These are phyloP conservation scores for Eudasyphora cyanicolor DNA, from an alignment of 2,888 invertebrate genomes.

Conservation along the genomic window DNA sequence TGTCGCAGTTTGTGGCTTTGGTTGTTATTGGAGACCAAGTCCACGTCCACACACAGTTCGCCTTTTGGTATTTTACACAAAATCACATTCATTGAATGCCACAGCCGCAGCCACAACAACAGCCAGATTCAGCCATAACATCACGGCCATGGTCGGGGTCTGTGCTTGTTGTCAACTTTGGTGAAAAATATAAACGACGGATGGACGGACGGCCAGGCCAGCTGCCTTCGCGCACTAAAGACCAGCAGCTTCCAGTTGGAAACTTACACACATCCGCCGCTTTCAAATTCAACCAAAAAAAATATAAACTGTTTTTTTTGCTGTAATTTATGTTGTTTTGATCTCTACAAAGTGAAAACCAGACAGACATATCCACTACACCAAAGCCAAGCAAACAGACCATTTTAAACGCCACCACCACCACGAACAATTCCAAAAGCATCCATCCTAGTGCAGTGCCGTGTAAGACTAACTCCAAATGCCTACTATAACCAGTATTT, in stretches of 20 bases:
- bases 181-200: background rate
- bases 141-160: too few relatives aligned
- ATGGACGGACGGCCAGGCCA: slow-evolving; percentile 39
- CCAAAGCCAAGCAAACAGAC: slow-evolving; percentile 26
- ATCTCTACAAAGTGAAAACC: slow-evolving; percentile 63
- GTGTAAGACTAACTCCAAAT: too few relatives aligned
- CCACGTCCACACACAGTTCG: background rate
- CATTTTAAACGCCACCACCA: slow-evolving; percentile 22
- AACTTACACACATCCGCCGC: slow-evolving; percentile 42
- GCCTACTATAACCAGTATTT: background rate
- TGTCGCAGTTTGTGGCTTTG: slow-evolving; percentile 26
- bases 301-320: slow-evolving; percentile 5
- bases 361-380: slow-evolving; percentile 54
- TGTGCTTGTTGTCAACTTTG: slow-evolving; percentile 50
- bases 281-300: slow-evolving; percentile 30
- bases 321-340: slow-evolving; percentile 59
- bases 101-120: slow-evolving; percentile 17
- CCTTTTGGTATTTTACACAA: slow-evolving; percentile 10
- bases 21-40: slow-evolving; percentile 31
- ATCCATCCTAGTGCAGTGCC: slow-evolving; percentile 11
- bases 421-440: background rate
- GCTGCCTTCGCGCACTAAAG: background rate
- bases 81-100: slow-evolving; percentile 12
- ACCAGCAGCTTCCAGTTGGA: background rate
- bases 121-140: too few relatives aligned